These are phyloP conservation scores for Drosophila multiciliata DNA, from an alignment of 2,888 invertebrate genomes.

Conservation along the genomic window DNA sequence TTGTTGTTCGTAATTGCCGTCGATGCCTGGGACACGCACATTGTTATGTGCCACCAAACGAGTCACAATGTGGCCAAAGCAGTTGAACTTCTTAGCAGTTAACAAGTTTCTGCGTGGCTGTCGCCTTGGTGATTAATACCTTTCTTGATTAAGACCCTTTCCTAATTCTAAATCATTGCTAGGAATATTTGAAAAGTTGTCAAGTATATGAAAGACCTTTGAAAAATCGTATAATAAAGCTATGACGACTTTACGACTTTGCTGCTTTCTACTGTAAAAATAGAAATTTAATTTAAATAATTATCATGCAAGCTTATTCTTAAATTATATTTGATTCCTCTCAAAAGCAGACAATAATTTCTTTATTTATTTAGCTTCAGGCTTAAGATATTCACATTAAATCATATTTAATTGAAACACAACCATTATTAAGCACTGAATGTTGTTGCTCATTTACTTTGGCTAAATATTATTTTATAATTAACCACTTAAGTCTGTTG, in stretches of 20 bases:
- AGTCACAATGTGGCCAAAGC: conserved; percentile 18
- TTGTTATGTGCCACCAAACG: conserved; percentile 12
- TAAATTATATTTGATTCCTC: neutral
- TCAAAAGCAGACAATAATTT: neutral
- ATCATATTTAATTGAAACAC: neutral
- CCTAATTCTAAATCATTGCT: neutral
- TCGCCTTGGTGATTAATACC: neutral
- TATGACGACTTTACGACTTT: neutral
- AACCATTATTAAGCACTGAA: neutral
- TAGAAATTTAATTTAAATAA: neutral
- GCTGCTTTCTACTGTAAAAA: neutral
- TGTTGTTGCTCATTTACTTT: neutral
- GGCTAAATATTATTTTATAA: conserved; percentile 7
- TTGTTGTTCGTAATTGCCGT: conserved; percentile 32
- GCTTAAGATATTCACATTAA: neutral
- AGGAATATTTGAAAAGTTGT: neutral
- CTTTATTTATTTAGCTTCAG: neutral
- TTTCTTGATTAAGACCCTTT: neutral
- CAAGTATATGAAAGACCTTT: neutral
- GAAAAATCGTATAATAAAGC: neutral
- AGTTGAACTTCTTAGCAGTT: neutral
- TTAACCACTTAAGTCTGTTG: neutral
- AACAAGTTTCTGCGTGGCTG: neutral
- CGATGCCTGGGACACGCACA: conserved; percentile 36
- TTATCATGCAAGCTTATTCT: neutral